These are phyloP conservation scores for Papio anubis DNA, from an alignment of 2,113 vertebrate genomes.

Conservation along the genomic window DNA sequence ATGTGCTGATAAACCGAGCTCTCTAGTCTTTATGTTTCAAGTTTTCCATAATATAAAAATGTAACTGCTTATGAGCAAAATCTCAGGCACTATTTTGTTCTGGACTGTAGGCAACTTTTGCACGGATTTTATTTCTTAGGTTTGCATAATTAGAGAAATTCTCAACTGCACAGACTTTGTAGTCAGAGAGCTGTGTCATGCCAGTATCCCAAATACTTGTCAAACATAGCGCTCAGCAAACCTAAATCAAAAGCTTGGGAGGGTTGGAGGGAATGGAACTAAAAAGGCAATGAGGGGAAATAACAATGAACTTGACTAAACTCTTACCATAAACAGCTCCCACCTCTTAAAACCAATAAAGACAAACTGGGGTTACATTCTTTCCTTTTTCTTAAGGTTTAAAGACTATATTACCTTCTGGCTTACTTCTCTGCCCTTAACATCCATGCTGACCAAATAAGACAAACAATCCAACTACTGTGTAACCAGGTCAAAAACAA, in stretches of 20 bases:
- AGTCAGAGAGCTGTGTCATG: background rate
- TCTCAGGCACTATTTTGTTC: background rate
- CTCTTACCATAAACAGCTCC: background rate
- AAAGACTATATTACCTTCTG: background rate
- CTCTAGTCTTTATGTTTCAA: background rate
- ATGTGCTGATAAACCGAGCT: background rate
- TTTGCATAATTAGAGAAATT: conserved; percentile 20
- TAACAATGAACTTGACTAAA: background rate
- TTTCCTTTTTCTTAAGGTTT: background rate
- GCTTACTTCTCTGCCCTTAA: background rate
- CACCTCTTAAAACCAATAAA: background rate
- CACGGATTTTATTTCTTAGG: background rate
- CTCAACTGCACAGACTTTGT: background rate
- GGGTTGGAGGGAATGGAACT: rapidly evolving
- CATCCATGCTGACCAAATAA: background rate
- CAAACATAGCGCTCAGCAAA: background rate
- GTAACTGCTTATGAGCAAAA: background rate
- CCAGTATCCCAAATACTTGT: background rate
- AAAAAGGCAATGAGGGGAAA: background rate
- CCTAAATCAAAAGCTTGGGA: background rate
- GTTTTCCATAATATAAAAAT: background rate
- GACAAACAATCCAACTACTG: conserved; percentile 57
- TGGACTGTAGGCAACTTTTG: background rate
- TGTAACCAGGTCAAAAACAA: conserved; percentile 66
- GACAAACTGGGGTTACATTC: background rate